These are phyloP conservation scores for Acanthosepion lycidas DNA, from an alignment of 2,888 invertebrate species.

Conservation along the genomic window DNA sequence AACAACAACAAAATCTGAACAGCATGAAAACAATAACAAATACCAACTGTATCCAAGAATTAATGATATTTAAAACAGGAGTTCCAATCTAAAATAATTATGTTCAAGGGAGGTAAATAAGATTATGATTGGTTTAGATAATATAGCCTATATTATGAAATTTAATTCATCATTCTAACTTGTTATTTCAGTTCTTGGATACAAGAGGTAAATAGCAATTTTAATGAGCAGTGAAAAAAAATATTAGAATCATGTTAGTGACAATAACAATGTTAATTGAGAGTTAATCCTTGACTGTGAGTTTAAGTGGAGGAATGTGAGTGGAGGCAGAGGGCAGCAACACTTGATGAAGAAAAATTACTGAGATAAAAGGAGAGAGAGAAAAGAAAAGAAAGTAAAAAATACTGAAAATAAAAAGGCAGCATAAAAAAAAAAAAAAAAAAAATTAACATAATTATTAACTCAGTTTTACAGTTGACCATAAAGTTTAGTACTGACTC, in stretches of 20 bases:
- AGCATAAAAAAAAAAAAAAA: not conserved
- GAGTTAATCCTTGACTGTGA: not conserved
- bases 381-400: not conserved
- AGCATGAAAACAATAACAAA: not conserved
- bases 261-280: not conserved
- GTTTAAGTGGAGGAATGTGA: constrained; percentile 13
- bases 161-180: not conserved
- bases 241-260: not conserved
- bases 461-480: not conserved
- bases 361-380: not conserved
- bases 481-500: not conserved
- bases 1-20: not conserved
- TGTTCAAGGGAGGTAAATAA: too few species aligned
- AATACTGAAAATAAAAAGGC: not conserved
- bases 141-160: too few species aligned
- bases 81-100: too few species aligned
- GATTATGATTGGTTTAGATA: too few species aligned
- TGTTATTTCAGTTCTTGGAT: not conserved
- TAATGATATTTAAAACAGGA: not conserved
- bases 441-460: not conserved
- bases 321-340: constrained; percentile 23
- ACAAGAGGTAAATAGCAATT: not conserved
- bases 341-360: not conserved
- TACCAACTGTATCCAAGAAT: not conserved
- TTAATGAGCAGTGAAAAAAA: too few species aligned